Evolutionary conservation across 2,888 invertebrate species (phyloP), one percentile per base, ranked within the genome.

Genomic region (Aplocera efformata): DNA sequence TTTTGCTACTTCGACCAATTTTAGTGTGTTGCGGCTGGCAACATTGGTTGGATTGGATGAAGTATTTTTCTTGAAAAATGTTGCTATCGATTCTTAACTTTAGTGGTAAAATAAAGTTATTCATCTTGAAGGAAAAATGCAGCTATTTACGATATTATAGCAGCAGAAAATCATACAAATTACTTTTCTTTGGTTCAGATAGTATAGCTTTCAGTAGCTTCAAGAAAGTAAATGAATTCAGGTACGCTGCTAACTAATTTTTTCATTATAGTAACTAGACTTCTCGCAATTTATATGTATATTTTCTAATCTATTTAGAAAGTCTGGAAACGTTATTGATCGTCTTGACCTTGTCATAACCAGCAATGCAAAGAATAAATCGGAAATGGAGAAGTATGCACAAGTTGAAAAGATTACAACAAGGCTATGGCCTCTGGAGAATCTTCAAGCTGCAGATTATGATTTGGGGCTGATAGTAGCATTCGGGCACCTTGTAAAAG

Each of bases 381-480:
- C 93, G 63, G 82, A 89, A 26, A 91, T 98, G 1, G 88, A 90
- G 42, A 88, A 89, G 44, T 97, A 92, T 89, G 94, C 96, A 0
- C 67, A 79, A 11, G 60, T 90, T 10, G 83, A 92, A 58, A 83
- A 91, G 22, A 80, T 96, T 10, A 68, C 69, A 8, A 66, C 93
- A 9, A 88, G 92, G 55, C 68, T 88, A 44, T 97, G 96, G 96
- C 93, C 93, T 1, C 68, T 89, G 32, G 55, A 78, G 17, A 52
- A 72, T 24, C 61, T 89, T 24, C 52, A 66, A 6, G 60, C 82
- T 33, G 66, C 72, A 7, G 78, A 89, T 34, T 97, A 93, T 84
- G 94, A 98, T 69, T 79, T 98, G 44, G 98, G 98, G 3, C 81
- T 98, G 32, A 95, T 98, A 17, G 97, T 96, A 1, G 98, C 98